Base-by-base conservation (phyloP, 2,888 invertebrate genomes). In the Cryptocheilus praepositus region DNA sequence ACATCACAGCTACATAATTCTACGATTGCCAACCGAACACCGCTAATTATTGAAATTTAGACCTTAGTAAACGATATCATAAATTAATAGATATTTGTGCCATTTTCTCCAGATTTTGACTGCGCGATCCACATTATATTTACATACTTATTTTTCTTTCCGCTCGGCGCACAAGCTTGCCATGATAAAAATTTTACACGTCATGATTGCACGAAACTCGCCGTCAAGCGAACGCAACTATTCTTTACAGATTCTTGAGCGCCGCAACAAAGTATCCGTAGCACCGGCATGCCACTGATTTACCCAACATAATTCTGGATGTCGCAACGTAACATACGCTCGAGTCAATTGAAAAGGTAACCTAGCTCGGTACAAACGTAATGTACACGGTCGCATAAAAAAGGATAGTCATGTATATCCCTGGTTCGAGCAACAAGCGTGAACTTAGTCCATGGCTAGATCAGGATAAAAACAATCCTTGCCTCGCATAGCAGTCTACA, bases 381-480 rank as follows among this genome's bases (percentile, higher is more conserved):
- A 36, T 36, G 36, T 36, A 36, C 36, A 11, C 11, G 36, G 3
- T 36, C 13, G 36, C 36, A 28, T 28, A 36, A 11, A 36, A 36
- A 36, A 36, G 11, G 36, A 11, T 36, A 11, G 36, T 11, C 13
- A 11, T 11, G 36, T 36, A 7, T 36, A 36, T 36, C 36, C 36
- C 64, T 71, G 72, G 68, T 73, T 81, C 74, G 65, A 75, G 76
- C 80, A 74, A 25, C 57, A 79, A 77, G 78, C 79, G 73, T 80
- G 70, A 82, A 81, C 77, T 77, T 76, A 75, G 75, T 81, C 64
- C 71, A 70, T 76, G 65, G 66, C 73, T 73, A 74, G 65, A 75
- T 65, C 63, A 72, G 68, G 74, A 65, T 73, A 70, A 70, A 79
- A 81, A 76, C 70, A 74, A 79, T 81, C 70, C 73, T 82, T 80